Evolutionary conservation across 2,888 invertebrate species (phyloP), one percentile per base, ranked within the genome.

Genomic region (Epirrita christyi): DNA sequence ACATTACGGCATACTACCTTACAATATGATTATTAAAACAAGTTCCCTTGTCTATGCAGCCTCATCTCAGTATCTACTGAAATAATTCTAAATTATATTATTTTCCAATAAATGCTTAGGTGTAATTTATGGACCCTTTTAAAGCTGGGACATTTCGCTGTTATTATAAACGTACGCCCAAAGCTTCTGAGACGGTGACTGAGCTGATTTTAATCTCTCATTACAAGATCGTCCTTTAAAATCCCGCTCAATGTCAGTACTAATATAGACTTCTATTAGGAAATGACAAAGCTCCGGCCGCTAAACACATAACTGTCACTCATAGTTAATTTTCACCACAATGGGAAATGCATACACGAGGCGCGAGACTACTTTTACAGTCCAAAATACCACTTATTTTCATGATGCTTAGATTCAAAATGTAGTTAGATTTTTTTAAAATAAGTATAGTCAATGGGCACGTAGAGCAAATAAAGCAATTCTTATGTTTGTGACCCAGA

Each of bases 221-320:
- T 32, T 32, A 9, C 41, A 1, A n/a, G 6, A 50, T 54, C 40
- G 51, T 55, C 50, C 56, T 15, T 40, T 37, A 34, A 49, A 52
- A 44, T 47, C 43, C 27, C 36, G 44, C 56, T 53, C 54, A 57
- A 50, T 48, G 55, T 61, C 61, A 63, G 57, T 59, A 54, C 41
- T 62, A 51, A 61, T 53, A 47, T 32, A 50, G 64, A 36, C 60
- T 67, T 71, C 68, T 75, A 73, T 75, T 68, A 73, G 74, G 72
- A 76, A 76, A 72, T 68, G 64, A 70, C 73, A 67, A 70, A 71
- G 62, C 68, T 68, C 63, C 66, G 65, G 64, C 64, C 68, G 51
- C 58, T 61, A 58, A 61, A 63, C 68, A 64, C 73, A 75, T 77
- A 73, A 76, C 67, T 78, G 76, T 76, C 78, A 75, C 70, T 78